A percentile compares a stretch with the other conserved stretches of the same genome.
phyloP scores from a whole-genome alignment of 2,113 vertebrate species.

The Penelope pileata region DNA sequence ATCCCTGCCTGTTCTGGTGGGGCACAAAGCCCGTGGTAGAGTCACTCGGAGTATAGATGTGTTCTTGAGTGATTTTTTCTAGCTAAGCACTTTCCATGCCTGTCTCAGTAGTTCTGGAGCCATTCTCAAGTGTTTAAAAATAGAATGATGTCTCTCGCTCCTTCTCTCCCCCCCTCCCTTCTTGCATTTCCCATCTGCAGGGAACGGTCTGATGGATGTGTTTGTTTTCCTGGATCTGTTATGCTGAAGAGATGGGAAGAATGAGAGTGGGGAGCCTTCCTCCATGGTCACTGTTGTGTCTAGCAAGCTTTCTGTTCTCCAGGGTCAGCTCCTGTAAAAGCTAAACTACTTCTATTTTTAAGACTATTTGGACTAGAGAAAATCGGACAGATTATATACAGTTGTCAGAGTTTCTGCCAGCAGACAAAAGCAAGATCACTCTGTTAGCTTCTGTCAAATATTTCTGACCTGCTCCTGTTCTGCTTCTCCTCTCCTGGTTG shows the following conservation, averaged over 20 bases:
- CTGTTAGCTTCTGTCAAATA: background rate
- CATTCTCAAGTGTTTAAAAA: conserved; percentile 32
- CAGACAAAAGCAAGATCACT: conserved; percentile 9
- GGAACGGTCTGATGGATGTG: background rate
- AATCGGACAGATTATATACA: background rate
- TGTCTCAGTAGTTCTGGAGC: conserved; percentile 39
- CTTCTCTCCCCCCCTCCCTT: background rate
- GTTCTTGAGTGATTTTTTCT: background rate
- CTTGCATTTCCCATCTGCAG: background rate
- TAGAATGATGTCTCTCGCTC: background rate
- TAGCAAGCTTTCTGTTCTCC: background rate
- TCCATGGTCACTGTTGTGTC: conserved; percentile 11
- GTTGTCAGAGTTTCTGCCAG: conserved; percentile 22
- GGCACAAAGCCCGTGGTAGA: background rate
- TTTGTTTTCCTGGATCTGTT: conserved; percentile 22
- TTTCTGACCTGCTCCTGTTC: background rate
- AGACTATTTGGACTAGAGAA: background rate
- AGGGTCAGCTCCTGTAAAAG: background rate
- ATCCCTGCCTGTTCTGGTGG: accelerated
- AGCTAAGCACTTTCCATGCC: background rate
- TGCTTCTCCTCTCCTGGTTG: background rate
- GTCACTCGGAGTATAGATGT: background rate
- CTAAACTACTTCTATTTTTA: conserved; percentile 36
- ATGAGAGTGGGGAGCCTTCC: background rate
- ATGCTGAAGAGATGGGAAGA: background rate